phyloP scores from a whole-genome alignment of 2,888 invertebrate genomes.

The Fissipunctia ypsillon region DNA sequence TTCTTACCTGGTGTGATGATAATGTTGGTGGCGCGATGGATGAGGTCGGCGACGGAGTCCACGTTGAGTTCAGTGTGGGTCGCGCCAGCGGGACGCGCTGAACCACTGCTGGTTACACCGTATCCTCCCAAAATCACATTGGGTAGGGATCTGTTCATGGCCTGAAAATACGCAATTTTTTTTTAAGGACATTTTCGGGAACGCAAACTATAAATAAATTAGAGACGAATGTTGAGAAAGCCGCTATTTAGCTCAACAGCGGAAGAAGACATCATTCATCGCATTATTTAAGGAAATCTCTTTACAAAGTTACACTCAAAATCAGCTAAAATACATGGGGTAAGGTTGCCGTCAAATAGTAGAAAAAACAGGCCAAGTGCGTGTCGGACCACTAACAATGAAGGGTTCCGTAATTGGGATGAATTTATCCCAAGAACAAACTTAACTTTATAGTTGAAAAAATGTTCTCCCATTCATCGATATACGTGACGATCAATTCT shows the following conservation, averaged over 20 bases:
- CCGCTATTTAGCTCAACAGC: not conserved
- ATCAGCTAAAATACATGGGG: not conserved
- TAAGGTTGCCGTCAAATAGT: no score
- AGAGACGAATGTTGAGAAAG: not conserved
- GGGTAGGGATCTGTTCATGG: constrained; percentile 95
- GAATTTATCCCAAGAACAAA: no score
- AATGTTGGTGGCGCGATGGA: constrained; percentile 94
- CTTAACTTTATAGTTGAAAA: no score
- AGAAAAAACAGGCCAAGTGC: no score
- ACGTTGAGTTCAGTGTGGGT: constrained; percentile 95
- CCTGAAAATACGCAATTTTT: constrained; percentile 85
- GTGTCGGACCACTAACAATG: no score
- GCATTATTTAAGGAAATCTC: not conserved
- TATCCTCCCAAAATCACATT: constrained; percentile 97
- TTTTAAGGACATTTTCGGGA: no score
- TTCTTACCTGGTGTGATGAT: constrained; percentile 95
- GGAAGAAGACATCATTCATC: not conserved
- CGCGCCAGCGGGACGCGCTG: constrained; percentile 94
- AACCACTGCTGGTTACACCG: constrained; percentile 94
- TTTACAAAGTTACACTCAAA: not conserved
- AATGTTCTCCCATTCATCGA: no score
- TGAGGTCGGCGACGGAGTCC: constrained; percentile 94
- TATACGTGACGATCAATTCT: no score
- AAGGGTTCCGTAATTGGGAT: no score
- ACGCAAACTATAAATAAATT: not conserved